phyloP scores from a whole-genome alignment of 2,113 vertebrate species.

The Plecturocebus donacophilus region DNA sequence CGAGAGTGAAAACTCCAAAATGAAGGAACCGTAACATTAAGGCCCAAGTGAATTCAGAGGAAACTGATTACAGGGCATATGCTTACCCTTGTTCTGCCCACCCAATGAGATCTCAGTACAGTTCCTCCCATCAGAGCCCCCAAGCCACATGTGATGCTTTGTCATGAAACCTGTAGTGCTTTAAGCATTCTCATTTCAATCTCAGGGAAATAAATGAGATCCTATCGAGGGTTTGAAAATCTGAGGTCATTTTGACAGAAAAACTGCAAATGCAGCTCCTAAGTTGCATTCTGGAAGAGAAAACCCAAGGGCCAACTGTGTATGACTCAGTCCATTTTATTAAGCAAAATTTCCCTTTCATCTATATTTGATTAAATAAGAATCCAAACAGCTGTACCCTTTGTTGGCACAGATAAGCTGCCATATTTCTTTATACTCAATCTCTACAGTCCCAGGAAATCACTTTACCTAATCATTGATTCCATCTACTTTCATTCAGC shows the following conservation, averaged over 20 bases:
- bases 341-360: conserved; percentile 65
- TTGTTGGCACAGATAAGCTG: neutral
- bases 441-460: conserved; percentile 34
- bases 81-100: neutral
- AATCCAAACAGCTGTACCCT: conserved; percentile 39
- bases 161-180: neutral
- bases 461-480: conserved; percentile 15
- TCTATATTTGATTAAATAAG: conserved; percentile 62
- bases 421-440: conserved; percentile 49
- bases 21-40: neutral
- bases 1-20: neutral
- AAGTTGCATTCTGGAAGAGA: conserved; percentile 32
- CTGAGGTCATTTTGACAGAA: neutral
- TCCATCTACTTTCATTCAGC: conserved; percentile 16
- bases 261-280: conserved; percentile 38
- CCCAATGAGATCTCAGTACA: neutral
- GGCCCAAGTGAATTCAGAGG: neutral
- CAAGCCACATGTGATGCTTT: neutral
- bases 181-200: conserved; percentile 35
- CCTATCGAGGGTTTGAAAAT: neutral
- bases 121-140: neutral
- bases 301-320: neutral
- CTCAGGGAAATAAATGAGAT: neutral
- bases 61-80: neutral
- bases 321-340: conserved; percentile 53